Conservation (phyloP, 1,140 invertebrate species). For the Andricus grossulariae region DNA sequence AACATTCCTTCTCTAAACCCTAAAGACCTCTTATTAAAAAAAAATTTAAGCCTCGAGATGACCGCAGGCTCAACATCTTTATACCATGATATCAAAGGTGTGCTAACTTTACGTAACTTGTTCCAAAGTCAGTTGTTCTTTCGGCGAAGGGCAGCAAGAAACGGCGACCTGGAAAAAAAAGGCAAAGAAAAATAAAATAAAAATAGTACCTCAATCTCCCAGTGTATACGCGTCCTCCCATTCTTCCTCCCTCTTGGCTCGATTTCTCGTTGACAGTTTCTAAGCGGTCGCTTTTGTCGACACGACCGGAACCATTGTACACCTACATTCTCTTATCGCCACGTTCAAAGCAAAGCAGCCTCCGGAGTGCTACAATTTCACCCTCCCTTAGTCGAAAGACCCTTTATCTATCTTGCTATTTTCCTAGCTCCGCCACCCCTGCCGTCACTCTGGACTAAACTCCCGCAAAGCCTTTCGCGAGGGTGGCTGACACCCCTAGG, state of each 20-base stretch:
- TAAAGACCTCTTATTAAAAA: no score
- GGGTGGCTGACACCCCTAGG: constrained; percentile 48
- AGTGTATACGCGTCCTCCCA: not conserved
- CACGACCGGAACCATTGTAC: constrained; percentile 29
- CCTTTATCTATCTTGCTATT: constrained; percentile 68
- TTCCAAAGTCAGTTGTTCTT: not conserved
- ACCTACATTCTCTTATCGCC: constrained; percentile 30
- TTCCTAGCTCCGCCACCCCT: constrained; percentile 62
- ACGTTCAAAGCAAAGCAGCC: constrained; percentile 49
- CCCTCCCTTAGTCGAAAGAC: constrained; percentile 46
- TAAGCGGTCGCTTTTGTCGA: constrained; percentile 29
- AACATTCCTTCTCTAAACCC: no score
- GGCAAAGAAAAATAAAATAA: constrained; percentile 6
- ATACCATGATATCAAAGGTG: no score
- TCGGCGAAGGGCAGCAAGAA: not conserved
- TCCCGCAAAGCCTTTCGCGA: constrained; percentile 46
- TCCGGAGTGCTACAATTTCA: constrained; percentile 49
- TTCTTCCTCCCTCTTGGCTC: constrained; percentile 16
- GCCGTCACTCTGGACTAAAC: constrained; percentile 45
- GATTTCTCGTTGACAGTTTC: constrained; percentile 30
- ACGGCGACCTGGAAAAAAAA: not conserved
- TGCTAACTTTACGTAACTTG: not conserved
- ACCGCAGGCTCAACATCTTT: no score
- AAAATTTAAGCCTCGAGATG: no score
- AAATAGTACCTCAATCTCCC: constrained; percentile 21